Base-by-base conservation (phyloP, 2,797 vertebrate species). In the Bovichtus diacanthus region DNA sequence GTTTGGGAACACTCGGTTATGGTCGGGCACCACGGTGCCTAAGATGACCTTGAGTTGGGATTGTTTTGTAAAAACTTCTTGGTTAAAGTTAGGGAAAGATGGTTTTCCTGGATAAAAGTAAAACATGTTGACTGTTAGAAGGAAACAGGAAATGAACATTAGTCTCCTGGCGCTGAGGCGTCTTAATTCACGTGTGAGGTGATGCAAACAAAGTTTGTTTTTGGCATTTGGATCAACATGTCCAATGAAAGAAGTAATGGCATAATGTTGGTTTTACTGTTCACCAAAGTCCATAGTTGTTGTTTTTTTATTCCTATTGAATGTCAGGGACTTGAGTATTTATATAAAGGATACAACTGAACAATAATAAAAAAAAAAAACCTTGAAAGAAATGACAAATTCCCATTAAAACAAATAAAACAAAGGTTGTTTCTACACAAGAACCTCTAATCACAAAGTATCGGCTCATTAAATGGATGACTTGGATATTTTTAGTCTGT, bases 401-500 rank as follows among this genome's bases (percentile, higher is more conserved):
- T 25, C 27, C 25, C 25, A 13, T 43, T 21, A 39, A 21, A 43
- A 25, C 1, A 5, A 44, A 39, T 63, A 18, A 69, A 76, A 25
- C 39, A 70, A 63, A 44, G 16, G 21, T 11, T 15, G 31, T 70
- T 60, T n/a, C 46, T 16, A 43, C 58, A 75, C 25, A 36, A 16
- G 34, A 38, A 70, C 15, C 39, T 55, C 46, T 25, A 78, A 76
- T 51, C 59, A 75, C n/a, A 68, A 43, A 55, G 18, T 70, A 34
- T 80, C 49, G 49, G 74, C 70, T 89, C 74, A 78, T 76, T 78
- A 82, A 69, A 83, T 27, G 50, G 51, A 74, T 19, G 19, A 69
- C 13, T 73, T 3, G 58, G 54, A 64, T 86, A 86, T 79, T 85
- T 87, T 86, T 80, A 84, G 74, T 25, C 71, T 2, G 54, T 58